These are phyloP conservation scores for Zenarchopterus dispar DNA, from an alignment of 2,797 vertebrate genomes.

Conservation along the genomic window DNA sequence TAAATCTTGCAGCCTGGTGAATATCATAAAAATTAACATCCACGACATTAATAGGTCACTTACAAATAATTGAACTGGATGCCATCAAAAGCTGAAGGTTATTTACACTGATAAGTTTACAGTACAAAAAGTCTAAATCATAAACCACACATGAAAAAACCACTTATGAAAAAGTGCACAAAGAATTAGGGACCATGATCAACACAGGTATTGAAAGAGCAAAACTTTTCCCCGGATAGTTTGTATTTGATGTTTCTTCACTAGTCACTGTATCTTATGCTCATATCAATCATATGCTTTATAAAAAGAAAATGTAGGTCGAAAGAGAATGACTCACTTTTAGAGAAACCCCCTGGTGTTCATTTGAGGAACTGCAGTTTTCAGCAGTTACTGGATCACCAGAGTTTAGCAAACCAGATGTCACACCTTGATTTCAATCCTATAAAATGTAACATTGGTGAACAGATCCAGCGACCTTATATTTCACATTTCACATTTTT, in stretches of 20 bases:
- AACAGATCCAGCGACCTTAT: slow-evolving; percentile 40
- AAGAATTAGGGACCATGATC: slow-evolving; percentile 54
- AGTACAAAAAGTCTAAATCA: slow-evolving; percentile 52
- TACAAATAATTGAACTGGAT: slow-evolving; percentile 43
- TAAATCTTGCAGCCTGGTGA: slow-evolving; percentile 23
- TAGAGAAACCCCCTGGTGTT: too few species aligned
- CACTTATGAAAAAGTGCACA: slow-evolving; percentile 59
- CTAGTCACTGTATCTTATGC: too few species aligned
- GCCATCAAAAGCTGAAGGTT: slow-evolving; percentile 38
- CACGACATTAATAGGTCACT: slow-evolving; percentile 40
- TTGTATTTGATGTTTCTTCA: slow-evolving; percentile 35
- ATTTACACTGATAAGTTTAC: slow-evolving; percentile 50
- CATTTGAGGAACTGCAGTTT: too few species aligned
- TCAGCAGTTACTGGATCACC: slow-evolving; percentile 14
- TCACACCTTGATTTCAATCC: slow-evolving; percentile 20
- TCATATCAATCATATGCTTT: too few species aligned
- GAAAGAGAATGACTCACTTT: too few species aligned
- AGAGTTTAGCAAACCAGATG: neutral
- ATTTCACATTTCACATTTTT: slow-evolving; percentile 14
- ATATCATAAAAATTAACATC: slow-evolving; percentile 34
- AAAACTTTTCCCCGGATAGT: slow-evolving; percentile 49
- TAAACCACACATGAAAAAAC: slow-evolving; percentile 45
- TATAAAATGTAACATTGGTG: slow-evolving; percentile 29
- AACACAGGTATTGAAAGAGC: slow-evolving; percentile 58
- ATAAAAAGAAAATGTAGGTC: too few species aligned